Evolutionary conservation across 2,113 vertebrate genomes (phyloP), one percentile per base, ranked within the genome.

Genomic region (Sinocyclocheilus grahami): DNA sequence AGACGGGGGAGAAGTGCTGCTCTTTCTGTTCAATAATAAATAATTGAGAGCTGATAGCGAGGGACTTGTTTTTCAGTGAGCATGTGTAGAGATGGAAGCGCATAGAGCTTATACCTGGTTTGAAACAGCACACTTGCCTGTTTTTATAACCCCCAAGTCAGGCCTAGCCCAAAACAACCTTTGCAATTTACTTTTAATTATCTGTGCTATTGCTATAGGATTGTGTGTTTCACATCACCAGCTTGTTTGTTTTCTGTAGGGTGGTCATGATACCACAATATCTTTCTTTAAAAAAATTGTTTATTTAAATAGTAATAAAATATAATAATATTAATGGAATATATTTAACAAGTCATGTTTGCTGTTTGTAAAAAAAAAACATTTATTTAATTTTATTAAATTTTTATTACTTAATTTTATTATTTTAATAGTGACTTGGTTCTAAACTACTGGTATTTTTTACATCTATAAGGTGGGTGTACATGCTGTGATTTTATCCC

Each of bases 21-120:
- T 84, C 39, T 79, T 85, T 86, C 82, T 88, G 86, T 87, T 86
- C 84, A 80, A 72, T 88, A 74, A 84, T 91, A 83, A 91, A 89
- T 90, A 87, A 89, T 89, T 91, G 85, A 89, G 79, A 60, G 72
- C 48, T 81, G 51, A 83, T 60, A 88, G 86, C 86, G 55, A 86
- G 82, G 90, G 84, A 87, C 84, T 79, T 86, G 84, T 85, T 82
- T 87, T 86, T 86, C 81, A 78, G 51, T 12, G 86, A 80, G 84
- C 77, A 48, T 79, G 60, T 67, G 42, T 83, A 62, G 75, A 53
- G 79, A 60, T 82, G 39, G 48, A 74, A 86, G 82, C 63, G 81
- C 75, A 62, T 55, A n/a, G 39, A 67, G 33, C 77, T 80, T n/a
- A 53, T 75, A 39, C 78, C 80, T 82, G 53, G 75, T 67, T 82